Conservation (phyloP, 2,797 vertebrate species). For the Lepidocolaptes lacrymiger region DNA sequence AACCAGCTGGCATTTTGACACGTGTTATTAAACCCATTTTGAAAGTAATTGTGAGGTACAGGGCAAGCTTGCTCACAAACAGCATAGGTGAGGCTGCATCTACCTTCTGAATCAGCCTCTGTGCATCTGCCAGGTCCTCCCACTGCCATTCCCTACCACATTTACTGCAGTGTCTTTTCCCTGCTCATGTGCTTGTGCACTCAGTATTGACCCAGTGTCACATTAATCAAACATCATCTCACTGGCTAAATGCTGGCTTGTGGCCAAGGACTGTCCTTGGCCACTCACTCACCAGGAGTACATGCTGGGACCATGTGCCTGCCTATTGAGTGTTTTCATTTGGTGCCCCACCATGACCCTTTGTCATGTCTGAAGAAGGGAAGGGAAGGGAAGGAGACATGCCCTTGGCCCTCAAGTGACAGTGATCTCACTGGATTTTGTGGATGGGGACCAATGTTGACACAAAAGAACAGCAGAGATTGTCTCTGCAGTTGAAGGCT, state of each 20-base stretch:
- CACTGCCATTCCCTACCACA: not conserved
- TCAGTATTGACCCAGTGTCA: not conserved
- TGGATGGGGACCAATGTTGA: not conserved
- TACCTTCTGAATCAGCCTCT: not conserved
- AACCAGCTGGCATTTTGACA: not conserved
- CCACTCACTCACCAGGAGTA: not conserved
- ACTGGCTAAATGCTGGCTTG: not conserved
- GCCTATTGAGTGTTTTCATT: not conserved
- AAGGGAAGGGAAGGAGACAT: not conserved
- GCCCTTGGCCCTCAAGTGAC: not conserved
- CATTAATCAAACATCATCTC: not conserved
- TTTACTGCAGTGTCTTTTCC: not conserved
- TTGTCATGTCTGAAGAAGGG: not conserved
- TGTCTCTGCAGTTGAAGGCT: not conserved
- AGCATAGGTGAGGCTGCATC: conserved; percentile 14
- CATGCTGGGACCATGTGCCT: fast-evolving
- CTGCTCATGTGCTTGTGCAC: not conserved
- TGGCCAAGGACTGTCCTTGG: not conserved
- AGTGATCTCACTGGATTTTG: not conserved
- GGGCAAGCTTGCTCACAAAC: not conserved
- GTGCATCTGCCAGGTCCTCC: not conserved
- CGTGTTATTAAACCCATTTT: not conserved
- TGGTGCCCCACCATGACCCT: not conserved
- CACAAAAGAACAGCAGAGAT: not conserved
- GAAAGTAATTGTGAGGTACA: not conserved